Percentiles rank a stretch among this genome's conserved stretches.
Evolutionary conservation across 2,797 vertebrate species (phyloP).

Genomic region (Alcedo atthis): DNA sequence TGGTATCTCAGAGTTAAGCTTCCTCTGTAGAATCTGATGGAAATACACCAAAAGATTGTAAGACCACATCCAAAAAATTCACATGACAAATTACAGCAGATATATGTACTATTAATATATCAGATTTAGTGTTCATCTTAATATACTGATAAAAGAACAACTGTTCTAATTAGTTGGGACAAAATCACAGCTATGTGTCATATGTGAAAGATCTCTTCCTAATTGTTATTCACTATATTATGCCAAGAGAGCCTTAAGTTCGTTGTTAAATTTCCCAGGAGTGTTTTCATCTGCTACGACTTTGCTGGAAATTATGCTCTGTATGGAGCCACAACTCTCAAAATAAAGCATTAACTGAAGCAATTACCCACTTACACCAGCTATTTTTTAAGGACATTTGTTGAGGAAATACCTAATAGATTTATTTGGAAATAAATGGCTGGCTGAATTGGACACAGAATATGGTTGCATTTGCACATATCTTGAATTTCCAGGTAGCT

Average conservation of each 20-base stretch:
- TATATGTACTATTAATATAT: neutral
- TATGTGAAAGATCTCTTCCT: constrained; percentile 35
- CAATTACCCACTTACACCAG: constrained; percentile 67
- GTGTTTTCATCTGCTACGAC: constrained; percentile 50
- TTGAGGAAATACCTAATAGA: constrained; percentile 22
- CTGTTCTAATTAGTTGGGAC: constrained; percentile 32
- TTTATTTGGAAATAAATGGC: neutral
- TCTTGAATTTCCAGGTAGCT: neutral
- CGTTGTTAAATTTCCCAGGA: constrained; percentile 39
- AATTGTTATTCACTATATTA: constrained; percentile 46
- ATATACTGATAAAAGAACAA: neutral
- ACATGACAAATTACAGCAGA: neutral
- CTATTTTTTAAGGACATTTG: constrained; percentile 63
- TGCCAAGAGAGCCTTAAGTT: constrained; percentile 29
- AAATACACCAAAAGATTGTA: neutral
- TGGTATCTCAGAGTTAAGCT: neutral
- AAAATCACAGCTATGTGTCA: constrained; percentile 44
- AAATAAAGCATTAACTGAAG: constrained; percentile 70
- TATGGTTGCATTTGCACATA: neutral
- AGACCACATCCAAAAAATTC: accelerated
- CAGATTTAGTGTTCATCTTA: neutral
- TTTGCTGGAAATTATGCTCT: constrained; percentile 46
- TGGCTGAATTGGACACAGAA: neutral
- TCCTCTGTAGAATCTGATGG: neutral
- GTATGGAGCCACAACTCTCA: constrained; percentile 36